Base-by-base conservation (phyloP, 2,888 invertebrate species). In the Cephus pulcher region DNA sequence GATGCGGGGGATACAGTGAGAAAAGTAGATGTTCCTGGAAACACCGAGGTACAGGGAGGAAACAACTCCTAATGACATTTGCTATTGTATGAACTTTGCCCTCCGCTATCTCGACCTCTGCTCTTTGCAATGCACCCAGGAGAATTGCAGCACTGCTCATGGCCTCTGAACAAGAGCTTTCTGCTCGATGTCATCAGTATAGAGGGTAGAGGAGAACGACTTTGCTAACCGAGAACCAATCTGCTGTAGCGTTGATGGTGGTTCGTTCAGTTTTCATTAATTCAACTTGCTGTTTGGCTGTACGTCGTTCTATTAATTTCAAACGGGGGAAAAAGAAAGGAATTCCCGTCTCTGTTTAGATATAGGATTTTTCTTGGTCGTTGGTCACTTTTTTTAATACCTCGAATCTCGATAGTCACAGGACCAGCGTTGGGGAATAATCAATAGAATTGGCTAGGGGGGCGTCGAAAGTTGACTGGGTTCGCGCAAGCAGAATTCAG, bases 171-270 rank as follows among this genome's bases (percentile, higher is more conserved):
- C 79, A 80, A 82, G 56, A 56, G 81, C 80, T 78, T 80, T 83
- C 73, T 73, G 80, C 82, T 85, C 76, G 83, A 84, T 82, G 80
- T 82, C 82, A 82, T 77, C 56, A 9, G 56, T 56, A 56, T 9
- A 23, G 56, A 56, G 9, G 56, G 23, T 9, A 56, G 2, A 56
- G 56, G 9, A 56, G 56, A 56, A 9, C 23, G 23, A 23, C 23
- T 56, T 23, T 15, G 23, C 23, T 23, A 9, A 56, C 23, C 56
- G 23, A 56, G 56, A 56, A 56, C 23, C 56, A 23, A 56, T 56
- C 56, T 56, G 23, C 23, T 9, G 1, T 9, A 56, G 23, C 0
- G 56, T 56, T 23, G 9, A 56, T 0, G 23, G 6, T 23, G 56
- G 23, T 9, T 23, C 23, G 56, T 9, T 23, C 23, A 56, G 56